Evolutionary conservation across 2,113 vertebrate species (phyloP).

Genomic region (Oplegnathus fasciatus): DNA sequence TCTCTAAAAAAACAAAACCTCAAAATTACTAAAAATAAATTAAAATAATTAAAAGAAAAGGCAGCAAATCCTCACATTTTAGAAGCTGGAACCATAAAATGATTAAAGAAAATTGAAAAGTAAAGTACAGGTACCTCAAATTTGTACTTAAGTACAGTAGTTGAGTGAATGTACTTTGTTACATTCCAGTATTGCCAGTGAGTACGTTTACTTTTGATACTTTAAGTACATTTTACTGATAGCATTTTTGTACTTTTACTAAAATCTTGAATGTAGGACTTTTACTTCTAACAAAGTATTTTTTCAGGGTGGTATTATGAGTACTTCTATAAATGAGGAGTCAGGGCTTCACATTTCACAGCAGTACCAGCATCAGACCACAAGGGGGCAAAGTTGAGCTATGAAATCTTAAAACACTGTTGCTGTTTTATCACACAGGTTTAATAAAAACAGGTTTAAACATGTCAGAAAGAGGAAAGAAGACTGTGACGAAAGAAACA

Average conservation of each 20-base stretch:
- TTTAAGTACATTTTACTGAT: neutral
- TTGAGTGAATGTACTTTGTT: too few relatives aligned
- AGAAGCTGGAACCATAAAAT: too few relatives aligned
- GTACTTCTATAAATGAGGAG: neutral
- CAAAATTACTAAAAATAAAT: too few relatives aligned
- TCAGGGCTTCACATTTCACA: neutral
- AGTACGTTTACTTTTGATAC: neutral
- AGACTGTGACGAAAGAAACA: neutral
- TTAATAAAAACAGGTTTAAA: neutral
- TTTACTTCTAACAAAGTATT: neutral
- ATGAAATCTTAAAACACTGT: neutral
- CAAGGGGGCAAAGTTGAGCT: conserved; percentile 36
- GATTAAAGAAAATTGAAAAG: too few relatives aligned
- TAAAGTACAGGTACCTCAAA: too few relatives aligned
- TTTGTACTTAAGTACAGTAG: too few relatives aligned
- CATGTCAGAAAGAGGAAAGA: neutral
- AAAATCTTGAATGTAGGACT: neutral
- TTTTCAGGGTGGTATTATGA: neutral
- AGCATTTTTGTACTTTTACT: neutral
- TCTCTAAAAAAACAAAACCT: too few relatives aligned
- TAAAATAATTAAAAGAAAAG: too few relatives aligned
- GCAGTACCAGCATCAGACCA: conserved; percentile 42
- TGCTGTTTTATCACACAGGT: neutral
- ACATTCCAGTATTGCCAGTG: neutral
- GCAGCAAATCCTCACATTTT: too few relatives aligned